Conservation (phyloP, 2,113 vertebrate species). For the Rhinogobius similis region DNA sequence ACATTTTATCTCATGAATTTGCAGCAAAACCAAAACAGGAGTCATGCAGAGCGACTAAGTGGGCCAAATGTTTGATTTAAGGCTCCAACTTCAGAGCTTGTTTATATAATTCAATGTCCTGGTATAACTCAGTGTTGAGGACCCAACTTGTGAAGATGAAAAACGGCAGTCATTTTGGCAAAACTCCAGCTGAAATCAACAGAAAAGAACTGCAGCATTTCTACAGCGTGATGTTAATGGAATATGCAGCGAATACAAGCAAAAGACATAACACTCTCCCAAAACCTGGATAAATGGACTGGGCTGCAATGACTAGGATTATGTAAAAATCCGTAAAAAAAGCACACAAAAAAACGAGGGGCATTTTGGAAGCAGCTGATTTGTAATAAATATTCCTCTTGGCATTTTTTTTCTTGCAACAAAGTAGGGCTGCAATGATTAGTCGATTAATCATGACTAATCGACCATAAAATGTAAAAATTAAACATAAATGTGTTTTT, state of each 20-base stretch:
- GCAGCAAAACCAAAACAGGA: conserved; percentile 9
- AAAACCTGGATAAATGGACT: not conserved
- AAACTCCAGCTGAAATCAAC: conserved; percentile 4
- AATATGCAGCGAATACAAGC: not conserved
- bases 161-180: conserved; percentile 5
- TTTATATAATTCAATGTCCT: conserved; percentile 13
- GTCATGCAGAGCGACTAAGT: conserved; percentile 9
- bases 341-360: no score
- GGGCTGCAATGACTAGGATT: no score
- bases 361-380: not conserved
- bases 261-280: not conserved
- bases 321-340: no score
- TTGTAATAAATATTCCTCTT: not conserved
- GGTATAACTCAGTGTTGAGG: conserved; percentile 10
- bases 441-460: no score
- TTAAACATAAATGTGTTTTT: no score
- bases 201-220: not conserved
- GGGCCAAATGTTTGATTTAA: conserved; percentile 39
- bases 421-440: no score
- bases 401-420: not conserved
- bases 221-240: not conserved
- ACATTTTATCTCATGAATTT: conserved; percentile 16
- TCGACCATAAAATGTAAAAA: no score
- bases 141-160: conserved; percentile 8
- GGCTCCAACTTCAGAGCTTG: conserved; percentile 9